These are phyloP conservation scores for Cremastobaeus sp. DNA, from an alignment of 2,888 invertebrate species.

Conservation along the genomic window DNA sequence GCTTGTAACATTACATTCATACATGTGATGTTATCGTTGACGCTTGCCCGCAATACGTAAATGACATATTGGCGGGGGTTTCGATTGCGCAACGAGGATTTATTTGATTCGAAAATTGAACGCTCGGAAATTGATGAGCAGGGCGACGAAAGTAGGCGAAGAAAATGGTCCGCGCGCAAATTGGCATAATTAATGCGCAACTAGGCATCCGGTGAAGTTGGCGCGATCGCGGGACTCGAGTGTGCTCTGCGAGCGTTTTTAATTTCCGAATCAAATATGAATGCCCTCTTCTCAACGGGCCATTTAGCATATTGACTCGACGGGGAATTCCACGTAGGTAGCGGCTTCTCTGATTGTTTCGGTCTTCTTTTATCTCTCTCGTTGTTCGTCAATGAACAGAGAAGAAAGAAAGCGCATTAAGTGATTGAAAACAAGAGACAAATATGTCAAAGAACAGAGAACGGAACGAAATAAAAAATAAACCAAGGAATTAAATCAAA, in stretches of 20 bases:
- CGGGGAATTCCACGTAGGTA: constrained; percentile 64
- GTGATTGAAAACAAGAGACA: constrained; percentile 36
- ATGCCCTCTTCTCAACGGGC: constrained; percentile 77
- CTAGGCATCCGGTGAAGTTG: constrained; percentile 23
- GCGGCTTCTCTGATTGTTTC: constrained; percentile 39
- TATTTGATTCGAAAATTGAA: constrained; percentile 68
- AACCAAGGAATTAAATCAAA: constrained; percentile 33
- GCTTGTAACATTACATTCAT: no score
- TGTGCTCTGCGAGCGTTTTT: constrained; percentile 42
- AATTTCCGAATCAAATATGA: constrained; percentile 73
- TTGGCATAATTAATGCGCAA: constrained; percentile 40
- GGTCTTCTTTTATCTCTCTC: constrained; percentile 39
- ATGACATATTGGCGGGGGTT: constrained; percentile 44
- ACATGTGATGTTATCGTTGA: constrained; percentile 16
- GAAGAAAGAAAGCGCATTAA: constrained; percentile 42
- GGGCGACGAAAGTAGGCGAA: constrained; percentile 17
- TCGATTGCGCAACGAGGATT: constrained; percentile 66
- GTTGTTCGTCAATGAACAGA: constrained; percentile 48
- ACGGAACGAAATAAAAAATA: constrained; percentile 22
- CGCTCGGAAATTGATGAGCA: constrained; percentile 34
- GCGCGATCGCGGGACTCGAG: constrained; percentile 16
- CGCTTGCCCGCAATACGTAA: constrained; percentile 37
- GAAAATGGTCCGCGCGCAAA: constrained; percentile 40
- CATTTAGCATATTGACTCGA: constrained; percentile 75
- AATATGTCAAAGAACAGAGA: constrained; percentile 5